Evolutionary conservation across 2,797 vertebrate species (phyloP), one percentile per base, ranked within the genome.

Genomic region (Sebastes miniatus): DNA sequence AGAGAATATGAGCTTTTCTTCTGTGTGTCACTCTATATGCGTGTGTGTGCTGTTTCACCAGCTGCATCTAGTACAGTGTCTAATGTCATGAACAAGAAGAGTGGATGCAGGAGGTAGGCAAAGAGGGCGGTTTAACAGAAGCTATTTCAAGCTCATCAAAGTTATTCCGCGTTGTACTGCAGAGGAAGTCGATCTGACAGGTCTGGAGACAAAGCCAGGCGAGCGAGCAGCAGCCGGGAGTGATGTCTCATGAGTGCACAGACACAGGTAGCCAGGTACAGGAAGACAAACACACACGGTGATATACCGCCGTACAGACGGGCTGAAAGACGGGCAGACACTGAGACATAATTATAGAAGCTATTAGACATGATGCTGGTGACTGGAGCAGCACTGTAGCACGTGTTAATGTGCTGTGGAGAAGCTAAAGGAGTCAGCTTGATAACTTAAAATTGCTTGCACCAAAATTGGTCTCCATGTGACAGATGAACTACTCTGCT

Each of bases 61-160:
- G 54, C 67, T 78, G 54, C 58, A 62, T 89, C 73, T 59, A 16
- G 50, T 75, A 63, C 63, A 83, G 67, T 64, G 34, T 79, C 74
- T 78, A 79, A 88, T 82, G 81, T 88, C 86, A 83, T 78, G 80
- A 78, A 76, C 83, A 79, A 9, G 69, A 58, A 71, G 78, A 61
- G 59, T 81, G 69, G 64, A 76, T 80, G 70, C 77, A 75, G 75
- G 68, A 73, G 61, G 54, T 69, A 84, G 83, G 69, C 75, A 43
- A 79, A 69, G 69, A 85, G 76, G 79, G 64, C 2, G 65, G 69
- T 86, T 87, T 73, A 87, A 76, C 73, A 71, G 80, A 84, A 87
- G 84, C 87, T 90, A 90, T 89, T 92, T 91, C 85, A 88, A 86
- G 84, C 88, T 91, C 84, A 85, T 93, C 85, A 84, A 76, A 91